Evolutionary conservation across 2,113 vertebrate genomes (phyloP).

Genomic region (Epinephelus lanceolatus): DNA sequence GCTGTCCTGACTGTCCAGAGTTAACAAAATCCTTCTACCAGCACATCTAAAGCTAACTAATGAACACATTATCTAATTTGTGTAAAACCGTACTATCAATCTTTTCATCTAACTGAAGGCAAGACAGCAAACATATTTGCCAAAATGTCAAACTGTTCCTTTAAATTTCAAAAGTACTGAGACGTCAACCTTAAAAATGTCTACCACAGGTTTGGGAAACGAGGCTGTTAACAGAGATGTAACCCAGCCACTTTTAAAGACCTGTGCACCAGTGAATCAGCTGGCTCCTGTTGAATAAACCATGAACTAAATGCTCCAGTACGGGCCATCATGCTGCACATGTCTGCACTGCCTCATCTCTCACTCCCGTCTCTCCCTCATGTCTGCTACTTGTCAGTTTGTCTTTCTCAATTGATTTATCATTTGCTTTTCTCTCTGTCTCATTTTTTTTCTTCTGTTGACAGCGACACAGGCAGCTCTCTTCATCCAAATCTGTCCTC

Average conservation of each 20-base stretch:
- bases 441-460: neutral
- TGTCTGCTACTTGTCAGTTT: constrained; percentile 25
- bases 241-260: constrained; percentile 21
- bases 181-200: neutral
- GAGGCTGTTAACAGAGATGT: constrained; percentile 1
- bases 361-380: neutral
- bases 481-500: constrained; percentile 1
- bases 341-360: constrained; percentile 22
- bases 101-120: neutral
- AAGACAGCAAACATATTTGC: neutral
- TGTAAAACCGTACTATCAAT: no score
- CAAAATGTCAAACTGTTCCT: neutral
- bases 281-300: constrained; percentile 54
- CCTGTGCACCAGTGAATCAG: constrained; percentile 8
- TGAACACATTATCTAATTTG: no score
- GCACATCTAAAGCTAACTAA: neutral
- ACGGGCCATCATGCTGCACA: neutral
- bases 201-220: neutral
- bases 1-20: no score
- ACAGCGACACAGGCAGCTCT: neutral
- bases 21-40: no score
- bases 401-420: neutral
- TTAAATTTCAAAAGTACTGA: neutral
- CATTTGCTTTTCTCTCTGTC: constrained; percentile 2
- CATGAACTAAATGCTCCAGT: constrained; percentile 47